Base-by-base conservation (phyloP, 2,797 vertebrate genomes). In the Pseudomugil gertrudae region DNA sequence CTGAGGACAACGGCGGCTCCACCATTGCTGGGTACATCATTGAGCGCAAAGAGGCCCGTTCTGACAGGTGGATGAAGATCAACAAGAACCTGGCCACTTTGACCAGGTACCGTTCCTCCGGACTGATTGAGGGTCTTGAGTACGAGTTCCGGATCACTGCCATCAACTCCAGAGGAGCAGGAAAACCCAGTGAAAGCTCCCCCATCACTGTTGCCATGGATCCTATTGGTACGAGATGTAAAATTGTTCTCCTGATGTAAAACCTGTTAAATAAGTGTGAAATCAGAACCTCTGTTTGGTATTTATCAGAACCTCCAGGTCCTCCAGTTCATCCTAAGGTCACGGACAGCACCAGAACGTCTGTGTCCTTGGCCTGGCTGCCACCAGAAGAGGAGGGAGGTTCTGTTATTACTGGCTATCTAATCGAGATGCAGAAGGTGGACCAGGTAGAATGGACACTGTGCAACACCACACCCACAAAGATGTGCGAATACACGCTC, bases 401-500 rank as follows among this genome's bases (percentile, higher is more conserved):
- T 58, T 95, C 97, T 72, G 90, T 94, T 75, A 91, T 99, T 79
- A 96, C 92, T 47, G 98, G 98, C 54, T 99, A 99, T 86, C 92
- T 99, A 32, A 96, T 99, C 53, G 97, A 99, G 92, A 99, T 99
- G 98, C 98, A 99, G 89, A 99, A 99, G 84, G 93, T 98, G 79
- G 98, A 99, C 89, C 98, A 99, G 83, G 92, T 95, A 86, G 98
- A 99, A 95, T 99, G 98, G 98, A 99, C 97, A 51, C 95, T 98
- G 91, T 99, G 98, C 89, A 99, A 99, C 81, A 99, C 98, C 61
- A 99, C 98, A 0, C 95, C 97, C 50, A 99, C 94, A 71, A 99
- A 99, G 92, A 96, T 98, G 90, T 96, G 96, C 81, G 98, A 99
- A 87, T 99, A 99, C 68, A 99, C 95, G 0, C 93, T 99, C 72